Base-by-base conservation (phyloP, 2,888 invertebrate species). In the Calameuta pallipes region DNA sequence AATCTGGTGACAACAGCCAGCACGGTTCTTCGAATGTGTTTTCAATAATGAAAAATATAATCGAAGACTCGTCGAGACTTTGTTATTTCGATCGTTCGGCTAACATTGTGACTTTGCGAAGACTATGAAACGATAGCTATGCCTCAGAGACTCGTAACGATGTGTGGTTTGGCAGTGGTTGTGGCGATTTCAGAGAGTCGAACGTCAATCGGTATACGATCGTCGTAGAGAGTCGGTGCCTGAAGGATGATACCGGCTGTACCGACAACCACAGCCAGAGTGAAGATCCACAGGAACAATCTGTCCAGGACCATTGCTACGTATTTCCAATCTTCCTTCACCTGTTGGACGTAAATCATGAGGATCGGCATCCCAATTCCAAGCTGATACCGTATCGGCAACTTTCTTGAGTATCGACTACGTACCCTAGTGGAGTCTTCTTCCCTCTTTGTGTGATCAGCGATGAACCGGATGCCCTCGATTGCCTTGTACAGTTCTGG, bases 241-340 rank as follows among this genome's bases (percentile, higher is more conserved):
- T 98, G 98, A 85, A 98, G 94, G 89, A 98, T 98, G 91, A 98
- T 98, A 77, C 97, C 97, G 37, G 97, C 97, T 76, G 97, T 98
- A 73, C 98, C 98, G 83, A 98, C 97, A 83, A 98, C 94, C 89
- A 98, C 98, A 75, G 98, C 98, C 90, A 98, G 94, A 86, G 98
- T 98, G 93, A 99, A 99, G 92, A 99, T 98, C 97, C 98, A 98
- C 88, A 99, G 94, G 93, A 99, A 99, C 89, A 99, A 94, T 82
- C 99, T 95, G 93, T 99, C 99, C 91, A 99, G 94, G 84, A 99
- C 98, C 97, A 98, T 98, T 82, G 98, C 98, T 86, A 99, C 98
- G 93, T 98, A 99, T 92, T 99, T 99, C 99, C 99, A 99, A 93
- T 99, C 98, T 93, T 98, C 98, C 93, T 97, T 97, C 85, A 97